These are phyloP conservation scores for Cosmia trapezina DNA, from an alignment of 2,888 invertebrate species.

Conservation along the genomic window DNA sequence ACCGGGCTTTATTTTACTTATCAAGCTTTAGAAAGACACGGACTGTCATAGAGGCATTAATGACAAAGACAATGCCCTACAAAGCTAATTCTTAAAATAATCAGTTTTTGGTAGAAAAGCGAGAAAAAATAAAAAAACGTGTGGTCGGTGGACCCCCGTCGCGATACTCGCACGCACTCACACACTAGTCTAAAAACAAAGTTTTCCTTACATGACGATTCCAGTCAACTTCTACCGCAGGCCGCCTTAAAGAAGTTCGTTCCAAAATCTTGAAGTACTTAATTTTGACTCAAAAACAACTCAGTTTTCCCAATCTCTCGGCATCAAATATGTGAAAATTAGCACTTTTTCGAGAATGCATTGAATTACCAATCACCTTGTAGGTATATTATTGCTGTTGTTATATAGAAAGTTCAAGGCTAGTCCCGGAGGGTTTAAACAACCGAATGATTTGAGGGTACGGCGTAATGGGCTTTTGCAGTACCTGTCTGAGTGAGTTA, in stretches of 20 bases:
- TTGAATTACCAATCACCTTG: neutral
- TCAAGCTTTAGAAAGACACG: neutral
- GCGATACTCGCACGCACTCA: too few relatives aligned
- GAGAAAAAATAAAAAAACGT: neutral
- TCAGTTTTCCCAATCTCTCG: neutral
- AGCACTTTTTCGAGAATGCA: neutral
- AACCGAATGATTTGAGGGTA: slow-evolving; percentile 22
- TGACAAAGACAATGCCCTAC: neutral
- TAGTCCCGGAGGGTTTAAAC: slow-evolving; percentile 1
- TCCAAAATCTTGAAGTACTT: neutral
- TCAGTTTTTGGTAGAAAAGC: neutral
- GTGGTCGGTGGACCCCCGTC: too few relatives aligned
- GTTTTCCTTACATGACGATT: too few relatives aligned
- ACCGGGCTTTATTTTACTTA: neutral
- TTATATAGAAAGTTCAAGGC: slow-evolving; percentile 2
- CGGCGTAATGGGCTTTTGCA: slow-evolving; percentile 34
- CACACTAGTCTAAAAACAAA: too few relatives aligned
- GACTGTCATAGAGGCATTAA: neutral
- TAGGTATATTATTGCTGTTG: neutral
- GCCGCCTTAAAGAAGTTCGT: too few relatives aligned
- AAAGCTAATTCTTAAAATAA: neutral
- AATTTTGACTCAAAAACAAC: too few relatives aligned
- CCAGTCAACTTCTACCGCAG: too few relatives aligned
- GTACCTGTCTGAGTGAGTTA: slow-evolving; percentile 16
- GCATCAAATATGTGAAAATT: neutral